Conservation (phyloP, 1,140 invertebrate species). For the Chionoecetes opilio region DNA sequence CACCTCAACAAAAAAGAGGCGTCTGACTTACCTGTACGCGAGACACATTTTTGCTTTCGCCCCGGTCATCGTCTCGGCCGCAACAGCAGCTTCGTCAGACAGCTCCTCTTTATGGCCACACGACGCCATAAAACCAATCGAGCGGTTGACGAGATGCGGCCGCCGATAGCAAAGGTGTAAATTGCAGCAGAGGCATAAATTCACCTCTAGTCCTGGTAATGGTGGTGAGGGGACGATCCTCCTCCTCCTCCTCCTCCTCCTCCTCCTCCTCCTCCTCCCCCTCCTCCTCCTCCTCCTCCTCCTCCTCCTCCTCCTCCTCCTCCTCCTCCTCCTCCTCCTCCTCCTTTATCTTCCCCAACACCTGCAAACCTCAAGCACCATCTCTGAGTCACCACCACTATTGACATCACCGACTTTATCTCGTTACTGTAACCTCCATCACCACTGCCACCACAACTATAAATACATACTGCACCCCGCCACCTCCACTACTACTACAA, state of each 20-base stretch:
- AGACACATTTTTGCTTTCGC: background rate
- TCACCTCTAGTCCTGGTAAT: background rate
- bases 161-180: conserved; percentile 4
- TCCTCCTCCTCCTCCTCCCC: background rate
- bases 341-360: too few relatives aligned
- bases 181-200: conserved; percentile 19
- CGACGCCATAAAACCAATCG: conserved; percentile 27
- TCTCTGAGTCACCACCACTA: too few relatives aligned
- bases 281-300: background rate
- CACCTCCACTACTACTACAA: too few relatives aligned
- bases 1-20: too few relatives aligned
- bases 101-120: conserved; percentile 2
- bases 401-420: too few relatives aligned
- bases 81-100: background rate
- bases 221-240: background rate
- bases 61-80: background rate
- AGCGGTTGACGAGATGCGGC: conserved; percentile 24
- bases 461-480: too few relatives aligned
- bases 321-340: too few relatives aligned
- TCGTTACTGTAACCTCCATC: too few relatives aligned
- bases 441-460: too few relatives aligned
- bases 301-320: too few relatives aligned
- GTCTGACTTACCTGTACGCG: too few relatives aligned
- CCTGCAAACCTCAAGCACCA: too few relatives aligned
- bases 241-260: background rate